Conservation (phyloP, 2,888 invertebrate species). For the Andrena bucephala region DNA sequence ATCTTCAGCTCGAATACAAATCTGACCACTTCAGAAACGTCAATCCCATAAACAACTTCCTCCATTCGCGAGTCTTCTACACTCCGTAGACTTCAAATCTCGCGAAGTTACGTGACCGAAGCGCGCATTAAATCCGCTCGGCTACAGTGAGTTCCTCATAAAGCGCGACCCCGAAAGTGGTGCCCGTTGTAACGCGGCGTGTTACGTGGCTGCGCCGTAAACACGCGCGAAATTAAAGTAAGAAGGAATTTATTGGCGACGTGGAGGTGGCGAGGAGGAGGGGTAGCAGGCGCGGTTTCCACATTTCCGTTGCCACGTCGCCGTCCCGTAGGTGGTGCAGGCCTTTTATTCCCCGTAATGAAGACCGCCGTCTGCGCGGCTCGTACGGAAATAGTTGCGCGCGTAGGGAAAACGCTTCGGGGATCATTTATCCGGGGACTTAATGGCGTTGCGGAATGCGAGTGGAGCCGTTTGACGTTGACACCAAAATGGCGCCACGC, state of each 20-base stretch:
- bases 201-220: neutral
- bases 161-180: neutral
- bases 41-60: no score
- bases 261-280: slow-evolving; percentile 20
- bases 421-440: slow-evolving; percentile 75
- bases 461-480: slow-evolving; percentile 65
- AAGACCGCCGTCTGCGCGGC: slow-evolving; percentile 44
- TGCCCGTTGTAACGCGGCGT: neutral
- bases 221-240: slow-evolving; percentile 31
- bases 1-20: no score
- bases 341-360: slow-evolving; percentile 66
- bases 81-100: neutral
- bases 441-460: slow-evolving; percentile 71
- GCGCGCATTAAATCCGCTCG: neutral
- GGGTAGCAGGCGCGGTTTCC: slow-evolving; percentile 44
- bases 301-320: slow-evolving; percentile 64
- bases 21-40: no score
- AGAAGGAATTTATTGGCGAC: neutral
- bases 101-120: neutral
- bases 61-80: no score
- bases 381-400: slow-evolving; percentile 69
- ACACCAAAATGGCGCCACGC: slow-evolving; percentile 67
- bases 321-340: slow-evolving; percentile 57
- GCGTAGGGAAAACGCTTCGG: slow-evolving; percentile 61
- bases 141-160: neutral